These are phyloP conservation scores for Rhabdomys dilectus DNA, from an alignment of 2,113 vertebrate species.

Conservation along the genomic window DNA sequence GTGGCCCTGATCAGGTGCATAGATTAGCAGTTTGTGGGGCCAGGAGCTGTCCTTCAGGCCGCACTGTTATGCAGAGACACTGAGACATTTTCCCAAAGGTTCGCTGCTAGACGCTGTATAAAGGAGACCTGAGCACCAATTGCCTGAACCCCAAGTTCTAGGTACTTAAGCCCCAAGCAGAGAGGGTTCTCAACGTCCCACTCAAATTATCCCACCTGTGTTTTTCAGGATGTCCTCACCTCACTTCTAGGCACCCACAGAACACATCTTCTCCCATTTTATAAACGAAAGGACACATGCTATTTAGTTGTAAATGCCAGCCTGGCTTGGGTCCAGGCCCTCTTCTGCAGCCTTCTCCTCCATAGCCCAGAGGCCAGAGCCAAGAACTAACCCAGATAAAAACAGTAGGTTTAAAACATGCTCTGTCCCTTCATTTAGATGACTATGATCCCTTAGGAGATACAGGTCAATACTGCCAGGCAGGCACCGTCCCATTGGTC, in stretches of 20 bases:
- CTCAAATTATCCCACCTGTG: neutral
- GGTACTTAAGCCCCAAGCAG: neutral
- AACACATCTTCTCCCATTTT: neutral
- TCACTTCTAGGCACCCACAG: no score
- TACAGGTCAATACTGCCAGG: neutral
- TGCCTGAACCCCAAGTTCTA: neutral
- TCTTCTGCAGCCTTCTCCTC: neutral
- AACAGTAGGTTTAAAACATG: neutral
- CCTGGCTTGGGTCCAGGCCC: neutral
- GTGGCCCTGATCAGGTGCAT: no score
- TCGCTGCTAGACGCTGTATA: neutral
- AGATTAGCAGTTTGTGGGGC: neutral
- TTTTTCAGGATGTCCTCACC: neutral
- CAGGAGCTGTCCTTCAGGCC: neutral
- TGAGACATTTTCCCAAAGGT: neutral
- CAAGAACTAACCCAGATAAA: neutral
- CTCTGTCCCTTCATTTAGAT: neutral
- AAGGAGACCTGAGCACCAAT: neutral
- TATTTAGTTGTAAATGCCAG: neutral
- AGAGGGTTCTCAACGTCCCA: neutral
- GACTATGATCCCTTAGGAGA: neutral
- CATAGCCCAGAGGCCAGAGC: neutral
- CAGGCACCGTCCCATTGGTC: accelerated
- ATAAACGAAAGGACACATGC: neutral
- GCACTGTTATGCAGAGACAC: neutral